Evolutionary conservation across 53 echinoderm and acorn worm genomes (phyloP).

Genomic region (Hippasteria phrygiana): DNA sequence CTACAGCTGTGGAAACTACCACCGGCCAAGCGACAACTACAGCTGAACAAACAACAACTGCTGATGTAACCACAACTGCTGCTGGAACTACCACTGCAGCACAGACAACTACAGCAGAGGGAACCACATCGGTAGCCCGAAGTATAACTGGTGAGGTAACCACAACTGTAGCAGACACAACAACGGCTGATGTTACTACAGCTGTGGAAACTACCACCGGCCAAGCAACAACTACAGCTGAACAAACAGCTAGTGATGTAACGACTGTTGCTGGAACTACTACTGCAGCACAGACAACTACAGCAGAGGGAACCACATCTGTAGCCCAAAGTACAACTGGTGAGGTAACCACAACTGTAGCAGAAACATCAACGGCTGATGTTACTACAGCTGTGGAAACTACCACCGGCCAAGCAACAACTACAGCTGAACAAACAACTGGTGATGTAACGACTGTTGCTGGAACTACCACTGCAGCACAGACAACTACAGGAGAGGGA

Average conservation of each 20-base stretch:
- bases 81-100: neutral
- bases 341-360: neutral
- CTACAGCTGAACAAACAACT: neutral
- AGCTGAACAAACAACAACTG: neutral
- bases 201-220: no score
- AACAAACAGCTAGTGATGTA: neutral
- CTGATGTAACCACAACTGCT: neutral
- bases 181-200: neutral
- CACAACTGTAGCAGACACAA: neutral
- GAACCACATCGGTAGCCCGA: neutral
- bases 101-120: neutral
- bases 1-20: conserved; percentile 6
- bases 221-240: neutral
- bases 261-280: neutral
- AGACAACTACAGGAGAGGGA: neutral
- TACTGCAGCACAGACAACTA: neutral
- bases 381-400: neutral
- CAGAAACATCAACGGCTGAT: neutral
- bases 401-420: neutral
- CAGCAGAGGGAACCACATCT: neutral
- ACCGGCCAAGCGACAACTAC: neutral
- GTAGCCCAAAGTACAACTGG: neutral
- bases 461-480: neutral
- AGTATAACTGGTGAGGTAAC: neutral
- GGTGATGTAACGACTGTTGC: neutral